A percentile compares a stretch with the other conserved stretches of the same genome.
Evolutionary conservation across 2,888 invertebrate genomes (phyloP).

Genomic region (Leptinotarsa peninsularis): DNA sequence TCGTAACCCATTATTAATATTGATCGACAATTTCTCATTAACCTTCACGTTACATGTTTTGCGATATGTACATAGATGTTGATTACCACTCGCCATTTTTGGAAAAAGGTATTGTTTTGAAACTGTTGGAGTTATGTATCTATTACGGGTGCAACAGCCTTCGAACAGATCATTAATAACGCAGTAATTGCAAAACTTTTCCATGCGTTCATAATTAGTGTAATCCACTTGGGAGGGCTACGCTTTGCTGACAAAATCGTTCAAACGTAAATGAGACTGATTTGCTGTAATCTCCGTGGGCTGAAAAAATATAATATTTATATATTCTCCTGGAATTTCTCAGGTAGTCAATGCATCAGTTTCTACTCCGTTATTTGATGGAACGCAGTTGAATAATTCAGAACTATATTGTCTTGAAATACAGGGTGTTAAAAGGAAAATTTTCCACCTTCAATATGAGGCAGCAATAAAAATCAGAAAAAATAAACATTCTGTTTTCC

Average conservation of each 20-base stretch:
- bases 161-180: constrained; percentile 2
- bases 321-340: too few species aligned
- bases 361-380: too few species aligned
- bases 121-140: background rate
- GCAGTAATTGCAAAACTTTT: constrained; percentile 3
- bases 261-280: background rate
- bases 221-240: background rate
- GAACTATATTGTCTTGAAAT: too few species aligned
- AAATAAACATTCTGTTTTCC: too few species aligned
- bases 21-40: constrained; percentile 1
- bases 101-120: constrained; percentile 4
- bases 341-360: too few species aligned
- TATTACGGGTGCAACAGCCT: constrained; percentile 13
- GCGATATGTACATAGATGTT: constrained; percentile 11
- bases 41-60: background rate
- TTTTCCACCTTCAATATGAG: too few species aligned
- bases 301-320: too few species aligned
- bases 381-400: too few species aligned
- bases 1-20: constrained; percentile 2
- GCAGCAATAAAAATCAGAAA: too few species aligned
- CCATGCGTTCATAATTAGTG: background rate
- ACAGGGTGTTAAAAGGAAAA: too few species aligned
- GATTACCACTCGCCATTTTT: constrained; percentile 10
- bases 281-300: background rate
- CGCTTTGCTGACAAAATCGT: background rate